These are phyloP conservation scores for Lutraria rhynchaena DNA, from an alignment of 1,140 invertebrate species.

Conservation along the genomic window DNA sequence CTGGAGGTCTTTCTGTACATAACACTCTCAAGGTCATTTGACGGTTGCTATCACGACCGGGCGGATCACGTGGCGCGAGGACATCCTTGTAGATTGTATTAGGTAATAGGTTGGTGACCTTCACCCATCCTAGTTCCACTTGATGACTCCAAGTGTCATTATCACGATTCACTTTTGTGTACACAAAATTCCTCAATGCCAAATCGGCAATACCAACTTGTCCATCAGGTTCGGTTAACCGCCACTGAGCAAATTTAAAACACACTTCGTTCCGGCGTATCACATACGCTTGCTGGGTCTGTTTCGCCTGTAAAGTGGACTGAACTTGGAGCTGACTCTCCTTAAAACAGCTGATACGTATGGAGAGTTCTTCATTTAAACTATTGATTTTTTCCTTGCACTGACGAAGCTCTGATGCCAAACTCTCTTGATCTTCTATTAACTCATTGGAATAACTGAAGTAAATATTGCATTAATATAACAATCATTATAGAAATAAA, in stretches of 20 bases:
- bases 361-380: conserved; percentile 95
- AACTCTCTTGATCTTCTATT: conserved; percentile 59
- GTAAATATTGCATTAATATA: too few species aligned
- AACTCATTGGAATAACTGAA: conserved; percentile 32
- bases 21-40: conserved; percentile 78
- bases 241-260: conserved; percentile 99
- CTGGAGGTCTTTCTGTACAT: conserved; percentile 79
- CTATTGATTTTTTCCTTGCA: conserved; percentile 94
- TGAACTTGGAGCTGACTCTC: conserved; percentile 87
- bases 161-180: conserved; percentile 97
- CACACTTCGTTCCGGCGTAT: conserved; percentile 97
- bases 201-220: conserved; percentile 98
- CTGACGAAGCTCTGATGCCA: conserved; percentile 88
- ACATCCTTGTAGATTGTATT: conserved; percentile 98
- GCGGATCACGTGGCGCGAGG: conserved; percentile 82
- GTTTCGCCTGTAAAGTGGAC: conserved; percentile 18
- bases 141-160: conserved; percentile 99
- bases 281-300: conserved; percentile 83
- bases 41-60: conserved; percentile 74
- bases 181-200: conserved; percentile 97
- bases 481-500: too few species aligned
- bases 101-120: conserved; percentile 96
- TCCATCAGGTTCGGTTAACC: conserved; percentile 98
- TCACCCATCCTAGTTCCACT: conserved; percentile 97
- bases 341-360: conserved; percentile 93